Evolutionary conservation across 2,888 invertebrate genomes (phyloP).

Genomic region (Drosophila cognata): DNA sequence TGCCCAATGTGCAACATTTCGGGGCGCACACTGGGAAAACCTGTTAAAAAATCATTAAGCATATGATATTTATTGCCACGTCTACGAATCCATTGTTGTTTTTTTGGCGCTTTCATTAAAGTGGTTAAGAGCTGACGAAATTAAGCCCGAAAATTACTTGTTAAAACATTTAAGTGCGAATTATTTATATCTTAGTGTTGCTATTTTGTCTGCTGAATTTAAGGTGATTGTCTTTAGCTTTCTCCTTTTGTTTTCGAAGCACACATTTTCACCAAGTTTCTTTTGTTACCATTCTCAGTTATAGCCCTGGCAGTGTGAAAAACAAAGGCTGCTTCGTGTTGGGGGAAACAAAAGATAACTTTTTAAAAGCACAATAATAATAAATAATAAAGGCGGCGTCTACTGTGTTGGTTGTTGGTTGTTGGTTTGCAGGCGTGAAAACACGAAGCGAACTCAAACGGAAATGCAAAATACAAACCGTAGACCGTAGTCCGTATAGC

Average conservation of each 20-base stretch:
- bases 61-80: constrained; percentile 9
- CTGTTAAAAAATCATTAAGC: constrained; percentile 49
- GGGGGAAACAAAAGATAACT: constrained; percentile 41
- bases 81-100: background rate
- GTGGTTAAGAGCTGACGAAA: background rate
- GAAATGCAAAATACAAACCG: constrained; percentile 57
- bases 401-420: constrained; percentile 20
- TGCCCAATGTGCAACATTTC: constrained; percentile 35
- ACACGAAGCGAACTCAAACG: constrained; percentile 33
- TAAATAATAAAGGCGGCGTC: constrained; percentile 58
- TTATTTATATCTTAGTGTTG: constrained; percentile 7
- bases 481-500: constrained; percentile 4
- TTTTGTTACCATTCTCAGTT: constrained; percentile 12
- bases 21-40: constrained; percentile 39
- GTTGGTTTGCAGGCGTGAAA: constrained; percentile 45
- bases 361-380: constrained; percentile 58
- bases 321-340: constrained; percentile 28
- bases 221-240: constrained; percentile 30
- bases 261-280: constrained; percentile 12
- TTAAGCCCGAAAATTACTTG: constrained; percentile 4
- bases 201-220: constrained; percentile 28
- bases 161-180: constrained; percentile 9
- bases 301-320: constrained; percentile 8
- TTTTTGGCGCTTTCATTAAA: background rate
- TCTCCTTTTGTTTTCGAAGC: background rate